Evolutionary conservation across 1,140 invertebrate genomes (phyloP).

Genomic region (Papilio machaon): DNA sequence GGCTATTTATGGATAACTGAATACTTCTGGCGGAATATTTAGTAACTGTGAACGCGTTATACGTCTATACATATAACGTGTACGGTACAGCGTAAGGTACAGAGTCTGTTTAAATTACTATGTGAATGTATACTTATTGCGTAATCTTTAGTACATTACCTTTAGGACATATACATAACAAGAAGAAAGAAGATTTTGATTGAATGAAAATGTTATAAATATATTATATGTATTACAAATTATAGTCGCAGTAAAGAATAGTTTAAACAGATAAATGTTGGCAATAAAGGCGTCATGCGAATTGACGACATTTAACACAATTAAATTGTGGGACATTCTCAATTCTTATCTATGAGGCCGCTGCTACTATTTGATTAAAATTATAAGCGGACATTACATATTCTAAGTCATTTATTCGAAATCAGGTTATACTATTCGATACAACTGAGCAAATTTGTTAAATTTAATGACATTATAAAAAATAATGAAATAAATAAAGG

Average conservation of each 20-base stretch:
- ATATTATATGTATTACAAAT: no score
- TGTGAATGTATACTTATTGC: background rate
- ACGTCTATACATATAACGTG: no score
- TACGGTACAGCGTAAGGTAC: background rate
- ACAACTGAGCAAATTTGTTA: background rate
- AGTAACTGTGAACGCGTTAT: conserved; percentile 7
- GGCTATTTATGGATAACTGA: conserved; percentile 4
- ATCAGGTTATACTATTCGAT: background rate
- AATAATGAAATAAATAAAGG: background rate
- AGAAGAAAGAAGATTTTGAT: no score
- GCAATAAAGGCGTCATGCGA: background rate
- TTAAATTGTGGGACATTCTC: background rate
- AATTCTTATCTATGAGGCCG: conserved; percentile 3
- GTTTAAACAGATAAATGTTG: background rate
- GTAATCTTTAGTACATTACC: background rate
- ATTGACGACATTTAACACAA: background rate
- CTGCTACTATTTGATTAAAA: background rate
- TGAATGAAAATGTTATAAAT: no score
- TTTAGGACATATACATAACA: background rate
- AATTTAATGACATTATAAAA: background rate
- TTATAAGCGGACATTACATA: background rate
- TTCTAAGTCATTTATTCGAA: background rate
- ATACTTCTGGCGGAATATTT: background rate
- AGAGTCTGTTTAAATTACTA: background rate
- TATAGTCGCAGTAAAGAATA: background rate